phyloP scores from a whole-genome alignment of 2,797 vertebrate genomes.

The Syncerus caffer region DNA sequence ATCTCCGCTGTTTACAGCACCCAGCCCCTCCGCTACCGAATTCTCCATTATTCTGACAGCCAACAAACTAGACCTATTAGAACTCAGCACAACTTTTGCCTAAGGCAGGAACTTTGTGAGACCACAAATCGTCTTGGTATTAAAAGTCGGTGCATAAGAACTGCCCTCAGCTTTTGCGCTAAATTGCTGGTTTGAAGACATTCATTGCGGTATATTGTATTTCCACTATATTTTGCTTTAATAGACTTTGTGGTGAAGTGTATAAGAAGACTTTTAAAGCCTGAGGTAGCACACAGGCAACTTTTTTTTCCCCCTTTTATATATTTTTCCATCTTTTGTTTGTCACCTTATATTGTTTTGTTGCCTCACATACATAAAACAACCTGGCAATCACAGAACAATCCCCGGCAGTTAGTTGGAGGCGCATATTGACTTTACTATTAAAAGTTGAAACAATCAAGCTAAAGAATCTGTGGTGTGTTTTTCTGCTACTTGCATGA shows the following conservation, averaged over 20 bases:
- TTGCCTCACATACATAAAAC: constrained; percentile 79
- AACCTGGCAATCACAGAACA: constrained; percentile 71
- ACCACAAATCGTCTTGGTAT: constrained; percentile 89
- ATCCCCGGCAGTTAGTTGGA: constrained; percentile 65
- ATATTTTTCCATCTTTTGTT: constrained; percentile 83
- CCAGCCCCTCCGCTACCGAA: constrained; percentile 88
- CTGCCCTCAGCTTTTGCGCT: constrained; percentile 87
- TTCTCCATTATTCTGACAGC: constrained; percentile 95
- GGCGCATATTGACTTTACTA: constrained; percentile 68
- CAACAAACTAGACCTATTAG: constrained; percentile 92
- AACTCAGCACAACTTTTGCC: constrained; percentile 85
- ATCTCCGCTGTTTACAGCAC: constrained; percentile 90
- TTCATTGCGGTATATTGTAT: constrained; percentile 85
- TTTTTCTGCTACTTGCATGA: constrained; percentile 67
- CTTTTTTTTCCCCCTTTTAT: constrained; percentile 68
- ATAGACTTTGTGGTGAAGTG: constrained; percentile 85
- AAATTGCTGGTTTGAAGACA: constrained; percentile 88
- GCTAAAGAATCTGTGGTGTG: constrained; percentile 57
- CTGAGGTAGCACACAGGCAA: constrained; percentile 78
- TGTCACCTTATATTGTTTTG: constrained; percentile 81
- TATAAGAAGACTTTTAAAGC: constrained; percentile 85
- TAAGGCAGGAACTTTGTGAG: constrained; percentile 87
- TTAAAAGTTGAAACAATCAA: constrained; percentile 74
- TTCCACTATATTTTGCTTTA: constrained; percentile 85
- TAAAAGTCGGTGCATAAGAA: constrained; percentile 90